Conservation (phyloP, 1,140 invertebrate genomes). For the Pararge aegeria region DNA sequence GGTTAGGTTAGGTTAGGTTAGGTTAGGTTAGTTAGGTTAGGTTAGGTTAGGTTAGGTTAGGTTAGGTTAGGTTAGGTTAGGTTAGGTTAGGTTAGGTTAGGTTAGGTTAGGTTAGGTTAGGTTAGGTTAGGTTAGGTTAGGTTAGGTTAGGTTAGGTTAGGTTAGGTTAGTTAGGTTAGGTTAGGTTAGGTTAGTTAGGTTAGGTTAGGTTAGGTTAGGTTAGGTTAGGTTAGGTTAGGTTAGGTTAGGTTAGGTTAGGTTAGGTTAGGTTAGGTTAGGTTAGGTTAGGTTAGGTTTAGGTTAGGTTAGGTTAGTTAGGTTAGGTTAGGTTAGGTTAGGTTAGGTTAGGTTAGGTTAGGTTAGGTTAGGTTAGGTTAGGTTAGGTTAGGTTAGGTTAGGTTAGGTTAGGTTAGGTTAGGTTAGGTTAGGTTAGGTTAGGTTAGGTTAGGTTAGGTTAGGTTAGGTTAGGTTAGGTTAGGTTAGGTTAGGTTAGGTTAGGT, state of each 20-base stretch:
- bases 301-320: constrained; percentile 7
- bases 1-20: constrained; percentile 7
- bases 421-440: constrained; percentile 1
- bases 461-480: constrained; percentile 5
- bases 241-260: constrained; percentile 6
- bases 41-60: background rate
- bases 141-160: constrained; percentile 5
- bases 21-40: background rate
- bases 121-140: constrained; percentile 4
- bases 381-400: constrained; percentile 5
- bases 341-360: background rate
- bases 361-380: constrained; percentile 2
- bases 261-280: background rate
- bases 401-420: constrained; percentile 1
- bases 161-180: constrained; percentile 9
- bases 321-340: constrained; percentile 4
- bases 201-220: constrained; percentile 3
- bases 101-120: background rate
- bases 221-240: background rate
- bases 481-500: background rate
- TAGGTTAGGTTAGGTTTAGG: too few species aligned
- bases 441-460: constrained; percentile 3
- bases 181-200: constrained; percentile 1
- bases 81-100: too few species aligned
- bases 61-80: constrained; percentile 10